Percentiles rank a stretch among this genome's conserved stretches.
These are phyloP conservation scores for Craniophora ligustri DNA, from an alignment of 2,888 invertebrate genomes.

Conservation along the genomic window DNA sequence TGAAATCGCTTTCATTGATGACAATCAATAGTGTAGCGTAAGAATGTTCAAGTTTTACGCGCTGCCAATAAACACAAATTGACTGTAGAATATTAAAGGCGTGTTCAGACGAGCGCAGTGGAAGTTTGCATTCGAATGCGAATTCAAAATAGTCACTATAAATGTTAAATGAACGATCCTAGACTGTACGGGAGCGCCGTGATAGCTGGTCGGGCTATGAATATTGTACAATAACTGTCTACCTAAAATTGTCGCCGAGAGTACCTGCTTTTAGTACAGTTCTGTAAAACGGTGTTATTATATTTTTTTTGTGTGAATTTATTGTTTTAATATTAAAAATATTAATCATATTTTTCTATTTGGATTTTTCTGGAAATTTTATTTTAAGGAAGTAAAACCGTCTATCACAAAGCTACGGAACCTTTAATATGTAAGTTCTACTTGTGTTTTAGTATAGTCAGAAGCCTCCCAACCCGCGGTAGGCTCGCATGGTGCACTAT, in stretches of 20 bases:
- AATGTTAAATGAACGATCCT: slow-evolving; percentile 68
- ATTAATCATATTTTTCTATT: no score
- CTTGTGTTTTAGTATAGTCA: no score
- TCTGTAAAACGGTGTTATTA: slow-evolving; percentile 6
- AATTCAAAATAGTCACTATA: slow-evolving; percentile 69
- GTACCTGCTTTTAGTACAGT: slow-evolving; percentile 21
- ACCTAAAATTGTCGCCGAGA: slow-evolving; percentile 18
- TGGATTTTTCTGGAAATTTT: no score
- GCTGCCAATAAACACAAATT: slow-evolving; percentile 58
- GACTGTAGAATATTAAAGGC: slow-evolving; percentile 63
- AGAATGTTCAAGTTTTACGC: slow-evolving; percentile 28
- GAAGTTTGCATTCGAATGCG: slow-evolving; percentile 63
- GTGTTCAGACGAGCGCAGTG: slow-evolving; percentile 50
- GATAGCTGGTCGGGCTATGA: slow-evolving; percentile 40
- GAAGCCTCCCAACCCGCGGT: no score
- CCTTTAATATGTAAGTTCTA: no score
- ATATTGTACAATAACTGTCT: slow-evolving; percentile 42
- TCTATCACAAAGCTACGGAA: no score
- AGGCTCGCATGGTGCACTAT: no score
- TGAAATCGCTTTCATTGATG: background rate
- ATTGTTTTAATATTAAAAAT: no score
- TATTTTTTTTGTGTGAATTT: slow-evolving; percentile 1
- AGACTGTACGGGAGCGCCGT: slow-evolving; percentile 40
- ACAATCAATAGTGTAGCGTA: slow-evolving; percentile 11
- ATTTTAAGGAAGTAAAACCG: no score